Base-by-base conservation (phyloP, 1,140 invertebrate species). In the Diorhabda carinulata region DNA sequence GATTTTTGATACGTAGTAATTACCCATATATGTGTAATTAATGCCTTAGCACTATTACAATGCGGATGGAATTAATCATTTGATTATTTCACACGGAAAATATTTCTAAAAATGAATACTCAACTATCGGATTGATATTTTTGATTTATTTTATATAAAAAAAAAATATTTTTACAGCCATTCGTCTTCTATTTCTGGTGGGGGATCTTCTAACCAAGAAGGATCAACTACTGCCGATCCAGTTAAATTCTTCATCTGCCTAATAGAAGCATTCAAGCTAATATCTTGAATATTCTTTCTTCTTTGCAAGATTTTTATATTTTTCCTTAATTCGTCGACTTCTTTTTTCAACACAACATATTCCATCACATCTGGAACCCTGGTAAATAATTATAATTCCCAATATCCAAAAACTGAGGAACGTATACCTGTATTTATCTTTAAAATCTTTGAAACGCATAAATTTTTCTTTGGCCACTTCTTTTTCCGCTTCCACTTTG, bases 301-400 rank as follows among this genome's bases (percentile, higher is more conserved):
- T 64, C 85, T 84, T 3, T 80, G 76, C 66, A 86, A 75, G 7
- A 82, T 73, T 66, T 85, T 86, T 7, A 86, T 77, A 7, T 76
- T 81, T 58, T 82, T 82, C 57, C 82, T 81, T 57, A 85, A 76
- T 64, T 85, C 82, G 2, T 80, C 72, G 4, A 86, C 72, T 64
- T 86, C 80, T 2, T 78, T 80, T 70, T 86, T 84, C 0, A 84
- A 78, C 59, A 78, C 76, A 0, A 88, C 83, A 59, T 86, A 87
- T 3, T 87, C 85, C 76, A 86, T 78, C 5, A 87, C 75, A 69
- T 84, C 82, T 0, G 87, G 87, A 0, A 85, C 84, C 66, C 42
- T 52, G 47, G 25, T 25, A 25, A 25, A 25, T 25, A 25, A 1
- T 25, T 25, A 25, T 25, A 25, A 25, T 25, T 25, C 25, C 25